phyloP scores from a whole-genome alignment of 2,888 invertebrate species.

The Eupeodes luniger region DNA sequence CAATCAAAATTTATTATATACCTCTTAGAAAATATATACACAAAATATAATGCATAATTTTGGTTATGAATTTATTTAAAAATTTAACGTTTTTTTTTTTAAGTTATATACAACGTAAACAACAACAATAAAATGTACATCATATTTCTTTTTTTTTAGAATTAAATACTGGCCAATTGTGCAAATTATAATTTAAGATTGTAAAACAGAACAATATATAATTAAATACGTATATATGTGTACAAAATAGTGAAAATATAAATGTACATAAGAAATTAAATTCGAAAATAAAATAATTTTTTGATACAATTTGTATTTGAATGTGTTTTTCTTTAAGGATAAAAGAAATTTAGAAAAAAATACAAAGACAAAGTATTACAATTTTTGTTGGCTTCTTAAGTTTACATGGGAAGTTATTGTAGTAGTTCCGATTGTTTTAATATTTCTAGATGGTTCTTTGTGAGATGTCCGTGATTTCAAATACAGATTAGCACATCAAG shows the following conservation, averaged over 20 bases:
- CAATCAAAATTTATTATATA: neutral
- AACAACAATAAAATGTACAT: neutral
- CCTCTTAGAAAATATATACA: neutral
- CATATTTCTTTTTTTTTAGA: neutral
- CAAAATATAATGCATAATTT: neutral
- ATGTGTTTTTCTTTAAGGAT: neutral
- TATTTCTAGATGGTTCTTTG: too few species aligned
- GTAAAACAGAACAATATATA: conserved; percentile 5
- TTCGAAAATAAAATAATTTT: conserved; percentile 22
- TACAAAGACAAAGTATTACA: too few species aligned
- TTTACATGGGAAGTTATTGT: too few species aligned
- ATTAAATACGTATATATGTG: neutral
- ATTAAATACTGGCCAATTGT: conserved; percentile 7
- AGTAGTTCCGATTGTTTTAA: too few species aligned
- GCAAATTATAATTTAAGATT: conserved; percentile 27
- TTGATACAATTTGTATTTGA: neutral
- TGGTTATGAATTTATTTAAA: neutral
- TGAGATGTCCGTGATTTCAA: too few species aligned
- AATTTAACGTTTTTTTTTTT: neutral
- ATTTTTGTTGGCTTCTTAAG: too few species aligned
- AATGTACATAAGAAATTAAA: conserved; percentile 11
- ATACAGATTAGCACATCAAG: too few species aligned
- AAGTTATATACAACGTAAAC: neutral
- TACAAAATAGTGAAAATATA: neutral
- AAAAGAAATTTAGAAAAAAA: too few species aligned